Base-by-base conservation (phyloP, 64 coral and sea anemone species). In the Dendronephthya gigantea region DNA sequence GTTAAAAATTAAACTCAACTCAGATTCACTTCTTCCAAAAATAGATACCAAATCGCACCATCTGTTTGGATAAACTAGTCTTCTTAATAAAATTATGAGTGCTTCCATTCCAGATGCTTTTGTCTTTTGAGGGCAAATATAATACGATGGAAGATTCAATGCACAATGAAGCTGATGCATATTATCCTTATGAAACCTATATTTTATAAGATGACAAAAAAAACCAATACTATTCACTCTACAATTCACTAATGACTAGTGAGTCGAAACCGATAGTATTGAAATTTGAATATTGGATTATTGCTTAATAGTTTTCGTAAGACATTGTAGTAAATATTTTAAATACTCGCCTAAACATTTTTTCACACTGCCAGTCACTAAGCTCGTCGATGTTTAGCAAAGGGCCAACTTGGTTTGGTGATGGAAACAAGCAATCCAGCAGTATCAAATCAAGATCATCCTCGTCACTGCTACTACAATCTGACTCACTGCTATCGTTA, bases 401-500 rank as follows among this genome's bases (percentile, higher is more conserved):
- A 31, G 30, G 23, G 12, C 28, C 29, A 1, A 31, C 12, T 2
- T 34, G 6, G 28, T 75, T 27, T 25, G 23, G 6, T 13, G 69
- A 16, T 30, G 69, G 12, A 75, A 75, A 75, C 23, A 33, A n/a
- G n/a, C n/a, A n/a, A n/a, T n/a, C n/a, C n/a, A n/a, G n/a, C n/a
- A n/a, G n/a, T n/a, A n/a, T n/a, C n/a, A n/a, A n/a, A n/a, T 75
- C 69, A 75, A 75, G 69, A 75, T 75, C 69, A 75, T 75, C 69
- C 12, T 75, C 69, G 4, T 33, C 69, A 16, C 69, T 75, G 30
- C 69, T 28, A 15, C 58, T 66, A 7, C 2, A 30, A 30, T 66
- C 58, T 14, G 69, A 75, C 11, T 27, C 23, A 33, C 69, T 30
- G 51, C 23, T n/a, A 56, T 15, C 3, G 51, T n/a, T 56, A 75